Base-by-base conservation (phyloP, 2,113 vertebrate species). In the Microcebus jonahi region DNA sequence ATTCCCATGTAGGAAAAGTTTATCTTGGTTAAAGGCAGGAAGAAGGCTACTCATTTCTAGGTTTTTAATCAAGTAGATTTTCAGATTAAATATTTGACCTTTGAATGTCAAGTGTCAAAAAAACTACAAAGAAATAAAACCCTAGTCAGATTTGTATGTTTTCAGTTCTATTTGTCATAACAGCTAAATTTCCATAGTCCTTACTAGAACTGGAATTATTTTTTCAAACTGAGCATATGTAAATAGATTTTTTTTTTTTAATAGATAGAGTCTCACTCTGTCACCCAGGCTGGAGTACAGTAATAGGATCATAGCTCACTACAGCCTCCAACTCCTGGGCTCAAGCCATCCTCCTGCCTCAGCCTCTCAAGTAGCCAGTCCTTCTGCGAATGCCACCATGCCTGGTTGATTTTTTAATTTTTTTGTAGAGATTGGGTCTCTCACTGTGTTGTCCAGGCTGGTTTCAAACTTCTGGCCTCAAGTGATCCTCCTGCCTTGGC, bases 121-220 rank as follows among this genome's bases (percentile, higher is more conserved):
- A 85, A 90, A 84, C 11, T 90, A 39, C 90, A 90, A 95, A 93
- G 48, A 95, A 67, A 84, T 18, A 65, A 95, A 96, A 87, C 23
- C n/a, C 18, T 17, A 50, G 23, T 86, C 50, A 87, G 42, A 70
- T 76, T n/a, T 90, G 42, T 76, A 48, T 1, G 5, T 76, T 95
- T 83, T 91, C n/a, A 90, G n/a, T 8, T 42, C 17, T 80, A 50
- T n/a, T 50, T 93, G 79, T 57, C 23, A 5, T 25, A 86, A 45
- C 18, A 83, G 23, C 67, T 93, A 68, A 55, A 90, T 45, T 87
- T 93, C 76, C 39, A 65, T 36, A 93, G 65, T 68, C 50, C 20
- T 81, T 68, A 63, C 29, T 53, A 48, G 23, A 87, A 48, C 0
- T 95, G n/a, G 29, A 76, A 48, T 53, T 67, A 17, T 68, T 61